phyloP scores from a whole-genome alignment of 2,888 invertebrate species.

The Netelia virgata region DNA sequence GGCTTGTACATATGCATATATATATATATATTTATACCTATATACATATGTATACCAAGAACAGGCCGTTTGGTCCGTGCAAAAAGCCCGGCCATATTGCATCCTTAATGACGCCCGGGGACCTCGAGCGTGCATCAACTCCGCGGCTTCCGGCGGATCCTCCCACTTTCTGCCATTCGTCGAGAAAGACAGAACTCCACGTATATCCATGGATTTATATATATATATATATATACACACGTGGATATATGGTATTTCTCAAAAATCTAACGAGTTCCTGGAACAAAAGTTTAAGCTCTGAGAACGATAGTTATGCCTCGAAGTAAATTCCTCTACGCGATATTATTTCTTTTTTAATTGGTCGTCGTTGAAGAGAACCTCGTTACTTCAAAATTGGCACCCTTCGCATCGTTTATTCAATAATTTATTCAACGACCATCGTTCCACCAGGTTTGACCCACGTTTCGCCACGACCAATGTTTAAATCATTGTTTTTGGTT shows the following conservation, averaged over 20 bases:
- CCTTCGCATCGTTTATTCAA: not conserved
- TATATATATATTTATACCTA: slow-evolving; percentile 18
- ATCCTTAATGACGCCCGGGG: slow-evolving; percentile 78
- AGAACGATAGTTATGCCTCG: not conserved
- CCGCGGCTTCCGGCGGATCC: slow-evolving; percentile 75
- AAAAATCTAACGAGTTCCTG: slow-evolving; percentile 55
- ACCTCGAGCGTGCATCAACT: slow-evolving; percentile 71
- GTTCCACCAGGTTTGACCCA: too few species aligned
- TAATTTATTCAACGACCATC: not conserved
- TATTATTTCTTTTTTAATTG: slow-evolving; percentile 1
- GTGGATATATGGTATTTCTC: slow-evolving; percentile 65
- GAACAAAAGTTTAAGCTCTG: not conserved
- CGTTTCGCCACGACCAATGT: too few species aligned
- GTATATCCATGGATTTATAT: not conserved
- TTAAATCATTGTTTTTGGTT: too few species aligned
- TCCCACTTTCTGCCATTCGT: slow-evolving; percentile 68
- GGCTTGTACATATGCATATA: slow-evolving; percentile 12
- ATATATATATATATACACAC: not conserved
- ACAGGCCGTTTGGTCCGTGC: slow-evolving; percentile 56
- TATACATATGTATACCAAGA: slow-evolving; percentile 13
- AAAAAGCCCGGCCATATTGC: slow-evolving; percentile 78
- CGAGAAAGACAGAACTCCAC: slow-evolving; percentile 50
- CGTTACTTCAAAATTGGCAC: not conserved
- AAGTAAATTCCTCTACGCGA: not conserved
- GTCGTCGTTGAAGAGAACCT: not conserved